Percentiles rank a stretch among this genome's conserved stretches.
These are phyloP conservation scores for Proterorhinus semilunaris DNA, from an alignment of 2,113 vertebrate species.

Conservation along the genomic window DNA sequence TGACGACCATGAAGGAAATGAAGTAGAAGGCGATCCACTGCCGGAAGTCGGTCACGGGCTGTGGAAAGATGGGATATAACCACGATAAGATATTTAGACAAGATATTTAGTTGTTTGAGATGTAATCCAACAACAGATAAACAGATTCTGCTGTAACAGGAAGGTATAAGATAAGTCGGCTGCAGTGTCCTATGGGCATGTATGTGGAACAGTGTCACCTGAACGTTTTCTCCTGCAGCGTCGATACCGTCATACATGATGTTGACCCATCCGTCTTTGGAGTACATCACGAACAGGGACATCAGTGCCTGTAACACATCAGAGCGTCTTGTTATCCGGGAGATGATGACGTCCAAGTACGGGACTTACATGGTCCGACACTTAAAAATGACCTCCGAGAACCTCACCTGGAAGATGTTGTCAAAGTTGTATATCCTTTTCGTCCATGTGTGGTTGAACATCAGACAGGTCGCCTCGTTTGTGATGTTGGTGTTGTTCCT, in stretches of 20 bases:
- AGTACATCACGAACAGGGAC: constrained; percentile 87
- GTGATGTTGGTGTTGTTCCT: constrained; percentile 83
- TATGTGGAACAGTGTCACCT: constrained; percentile 66
- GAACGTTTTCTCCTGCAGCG: constrained; percentile 82
- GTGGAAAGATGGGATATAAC: background rate
- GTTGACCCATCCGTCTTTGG: constrained; percentile 89
- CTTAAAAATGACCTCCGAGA: too few species aligned
- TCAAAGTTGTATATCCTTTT: constrained; percentile 89
- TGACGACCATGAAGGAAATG: constrained; percentile 80
- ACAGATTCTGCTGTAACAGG: too few species aligned
- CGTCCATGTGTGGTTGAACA: constrained; percentile 80
- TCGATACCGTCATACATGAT: constrained; percentile 90
- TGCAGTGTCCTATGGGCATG: background rate
- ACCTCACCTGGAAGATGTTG: constrained; percentile 85
- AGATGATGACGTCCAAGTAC: too few species aligned
- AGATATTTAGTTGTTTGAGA: background rate
- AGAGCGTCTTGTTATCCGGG: too few species aligned
- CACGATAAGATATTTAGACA: background rate
- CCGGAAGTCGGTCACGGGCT: constrained; percentile 84
- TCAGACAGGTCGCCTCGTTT: constrained; percentile 70
- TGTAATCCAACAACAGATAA: background rate
- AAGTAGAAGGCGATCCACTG: constrained; percentile 88
- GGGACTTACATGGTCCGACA: too few species aligned
- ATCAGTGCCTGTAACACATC: constrained; percentile 79
- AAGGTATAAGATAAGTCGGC: too few species aligned